Conservation (phyloP, 1,140 invertebrate species). For the Hormaphis cornu region DNA sequence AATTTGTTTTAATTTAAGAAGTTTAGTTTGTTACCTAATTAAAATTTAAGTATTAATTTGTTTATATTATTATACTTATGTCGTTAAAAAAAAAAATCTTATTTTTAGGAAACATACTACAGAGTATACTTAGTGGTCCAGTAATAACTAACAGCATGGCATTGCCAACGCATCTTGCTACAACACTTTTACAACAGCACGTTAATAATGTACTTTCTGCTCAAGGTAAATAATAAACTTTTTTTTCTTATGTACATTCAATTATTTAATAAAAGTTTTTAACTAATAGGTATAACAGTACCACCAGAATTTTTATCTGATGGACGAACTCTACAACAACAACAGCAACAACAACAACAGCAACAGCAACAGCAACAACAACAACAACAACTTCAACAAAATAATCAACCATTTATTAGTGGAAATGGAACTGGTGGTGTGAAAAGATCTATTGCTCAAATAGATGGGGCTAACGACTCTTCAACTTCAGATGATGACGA, state of each 20-base stretch:
- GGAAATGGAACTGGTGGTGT: slow-evolving; percentile 14
- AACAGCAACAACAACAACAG: background rate
- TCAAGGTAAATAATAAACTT: slow-evolving; percentile 36
- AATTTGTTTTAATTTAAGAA: background rate
- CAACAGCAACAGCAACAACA: background rate
- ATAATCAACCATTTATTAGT: slow-evolving; percentile 24
- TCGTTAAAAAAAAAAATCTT: no score
- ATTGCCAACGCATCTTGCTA: slow-evolving; percentile 64
- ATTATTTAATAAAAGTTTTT: background rate
- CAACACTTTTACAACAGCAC: slow-evolving; percentile 71
- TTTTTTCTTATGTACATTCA: no score
- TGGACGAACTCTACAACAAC: background rate
- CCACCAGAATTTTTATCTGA: background rate
- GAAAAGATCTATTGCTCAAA: slow-evolving; percentile 39
- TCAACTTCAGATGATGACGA: slow-evolving; percentile 64
- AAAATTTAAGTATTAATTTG: background rate
- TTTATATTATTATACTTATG: background rate
- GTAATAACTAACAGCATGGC: slow-evolving; percentile 77
- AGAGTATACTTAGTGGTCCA: slow-evolving; percentile 64
- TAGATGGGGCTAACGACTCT: slow-evolving; percentile 43
- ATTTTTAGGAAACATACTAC: slow-evolving; percentile 49
- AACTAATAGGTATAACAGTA: slow-evolving; percentile 1
- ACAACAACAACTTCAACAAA: slow-evolving; percentile 23
- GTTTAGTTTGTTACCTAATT: background rate
- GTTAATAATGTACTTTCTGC: slow-evolving; percentile 67